A percentile compares a stretch with the other conserved stretches of the same genome.
phyloP scores from a whole-genome alignment of 1,140 invertebrate genomes.

The Diachasmimorpha longicaudata region DNA sequence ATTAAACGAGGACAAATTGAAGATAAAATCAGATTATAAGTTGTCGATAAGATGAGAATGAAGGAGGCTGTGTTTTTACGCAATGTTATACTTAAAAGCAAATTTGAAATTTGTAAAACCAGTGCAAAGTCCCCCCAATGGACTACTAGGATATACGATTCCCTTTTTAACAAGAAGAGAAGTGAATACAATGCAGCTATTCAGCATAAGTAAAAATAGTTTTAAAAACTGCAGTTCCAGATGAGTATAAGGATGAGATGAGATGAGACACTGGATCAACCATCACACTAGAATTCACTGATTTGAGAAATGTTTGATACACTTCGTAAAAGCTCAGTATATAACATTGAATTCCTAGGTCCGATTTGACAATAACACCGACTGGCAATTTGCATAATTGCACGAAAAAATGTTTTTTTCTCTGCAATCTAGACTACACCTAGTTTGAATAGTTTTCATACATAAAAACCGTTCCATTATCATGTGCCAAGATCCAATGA shows the following conservation, averaged over 20 bases:
- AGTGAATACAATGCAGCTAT: background rate
- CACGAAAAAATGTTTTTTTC: conserved; percentile 4
- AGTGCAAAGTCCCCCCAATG: background rate
- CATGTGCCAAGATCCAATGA: conserved; percentile 20
- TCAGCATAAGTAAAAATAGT: background rate
- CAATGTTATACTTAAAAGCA: conserved; percentile 17
- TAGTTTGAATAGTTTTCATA: background rate
- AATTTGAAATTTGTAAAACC: background rate
- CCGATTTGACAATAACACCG: conserved; percentile 17
- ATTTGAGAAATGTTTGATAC: background rate
- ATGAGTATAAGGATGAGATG: no score
- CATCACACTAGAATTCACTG: background rate
- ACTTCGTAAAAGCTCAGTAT: background rate
- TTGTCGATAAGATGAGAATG: background rate
- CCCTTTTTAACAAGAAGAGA: background rate
- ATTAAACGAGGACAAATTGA: background rate
- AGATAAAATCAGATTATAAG: background rate
- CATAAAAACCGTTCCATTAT: background rate
- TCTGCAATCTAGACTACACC: background rate
- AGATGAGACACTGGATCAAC: background rate
- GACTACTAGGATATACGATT: background rate
- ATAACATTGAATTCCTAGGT: background rate
- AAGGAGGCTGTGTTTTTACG: conserved; percentile 24
- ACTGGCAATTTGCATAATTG: conserved; percentile 7
- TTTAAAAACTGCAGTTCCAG: background rate